phyloP scores from a whole-genome alignment of 2,888 invertebrate genomes.

The Agelastica alni region DNA sequence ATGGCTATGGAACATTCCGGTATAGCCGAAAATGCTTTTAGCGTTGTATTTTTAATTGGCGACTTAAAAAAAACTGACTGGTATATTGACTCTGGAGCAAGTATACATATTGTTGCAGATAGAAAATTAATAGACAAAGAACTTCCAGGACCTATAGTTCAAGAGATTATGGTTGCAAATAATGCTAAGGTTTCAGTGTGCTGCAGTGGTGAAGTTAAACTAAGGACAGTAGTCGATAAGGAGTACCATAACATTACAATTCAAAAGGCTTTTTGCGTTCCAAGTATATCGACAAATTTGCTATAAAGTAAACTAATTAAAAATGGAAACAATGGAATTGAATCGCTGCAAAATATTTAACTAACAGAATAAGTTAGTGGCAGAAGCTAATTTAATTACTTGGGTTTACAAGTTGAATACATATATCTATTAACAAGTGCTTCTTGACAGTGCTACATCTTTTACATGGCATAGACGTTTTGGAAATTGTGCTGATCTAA shows the following conservation, averaged over 20 bases:
- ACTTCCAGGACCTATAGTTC: neutral
- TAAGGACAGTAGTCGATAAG: constrained; percentile 12
- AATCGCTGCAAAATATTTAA: too few species aligned
- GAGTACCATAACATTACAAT: constrained; percentile 10
- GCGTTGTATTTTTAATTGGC: constrained; percentile 19
- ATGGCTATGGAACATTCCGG: constrained; percentile 41
- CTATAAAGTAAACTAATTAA: too few species aligned
- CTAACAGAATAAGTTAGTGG: too few species aligned
- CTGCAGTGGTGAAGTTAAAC: constrained; percentile 19
- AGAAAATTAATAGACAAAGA: constrained; percentile 22
- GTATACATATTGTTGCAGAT: constrained; percentile 33
- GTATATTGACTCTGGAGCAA: constrained; percentile 42
- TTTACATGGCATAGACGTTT: too few species aligned
- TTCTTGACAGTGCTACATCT: too few species aligned
- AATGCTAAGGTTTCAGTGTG: constrained; percentile 20
- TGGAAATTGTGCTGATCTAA: too few species aligned
- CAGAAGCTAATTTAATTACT: too few species aligned
- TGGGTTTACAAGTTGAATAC: too few species aligned
- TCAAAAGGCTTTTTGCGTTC: constrained; percentile 20
- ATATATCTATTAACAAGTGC: too few species aligned
- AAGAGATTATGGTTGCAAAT: constrained; percentile 28
- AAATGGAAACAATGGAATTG: too few species aligned
- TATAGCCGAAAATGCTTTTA: constrained; percentile 23
- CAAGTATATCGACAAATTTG: constrained; percentile 26
- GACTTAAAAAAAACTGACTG: constrained; percentile 33